Evolutionary conservation across 2,888 invertebrate species (phyloP).

Genomic region (Calephelis perditalis): DNA sequence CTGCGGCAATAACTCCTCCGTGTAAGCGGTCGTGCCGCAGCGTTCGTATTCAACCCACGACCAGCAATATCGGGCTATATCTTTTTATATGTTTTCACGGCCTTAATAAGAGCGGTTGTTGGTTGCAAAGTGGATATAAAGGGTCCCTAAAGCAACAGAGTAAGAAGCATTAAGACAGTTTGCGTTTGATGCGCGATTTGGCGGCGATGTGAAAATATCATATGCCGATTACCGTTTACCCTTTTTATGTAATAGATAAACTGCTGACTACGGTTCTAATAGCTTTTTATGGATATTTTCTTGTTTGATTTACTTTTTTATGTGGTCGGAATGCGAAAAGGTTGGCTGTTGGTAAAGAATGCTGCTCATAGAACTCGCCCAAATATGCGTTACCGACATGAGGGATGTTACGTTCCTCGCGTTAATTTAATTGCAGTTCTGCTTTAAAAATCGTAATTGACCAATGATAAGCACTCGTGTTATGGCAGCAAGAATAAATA

Average conservation of each 20-base stretch:
- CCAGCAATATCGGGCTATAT: conserved; percentile 32
- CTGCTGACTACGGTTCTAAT: neutral
- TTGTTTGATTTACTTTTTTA: too few relatives aligned
- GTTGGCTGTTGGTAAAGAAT: too few relatives aligned
- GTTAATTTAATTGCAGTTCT: too few relatives aligned
- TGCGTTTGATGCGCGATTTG: conserved; percentile 36
- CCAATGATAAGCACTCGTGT: too few relatives aligned
- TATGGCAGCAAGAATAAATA: too few relatives aligned
- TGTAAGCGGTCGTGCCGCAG: conserved; percentile 45
- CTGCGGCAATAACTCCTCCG: conserved; percentile 48
- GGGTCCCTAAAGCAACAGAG: conserved; percentile 36
- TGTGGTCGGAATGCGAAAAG: too few relatives aligned
- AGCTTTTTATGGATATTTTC: too few relatives aligned
- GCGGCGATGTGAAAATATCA: conserved; percentile 37
- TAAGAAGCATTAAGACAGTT: conserved; percentile 31
- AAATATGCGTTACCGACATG: too few relatives aligned
- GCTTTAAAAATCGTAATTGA: too few relatives aligned
- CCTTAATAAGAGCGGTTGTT: conserved; percentile 51
- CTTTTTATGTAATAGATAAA: conserved; percentile 13
- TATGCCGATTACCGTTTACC: conserved; percentile 24
- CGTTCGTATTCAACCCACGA: conserved; percentile 64
- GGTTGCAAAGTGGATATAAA: conserved; percentile 59
- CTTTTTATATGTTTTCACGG: conserved; percentile 46
- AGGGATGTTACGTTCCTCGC: too few relatives aligned
- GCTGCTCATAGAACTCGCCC: too few relatives aligned